Percentiles rank a stretch among this genome's conserved stretches.
Conservation (phyloP, 2,113 vertebrate species). For the Scalopus aquaticus region DNA sequence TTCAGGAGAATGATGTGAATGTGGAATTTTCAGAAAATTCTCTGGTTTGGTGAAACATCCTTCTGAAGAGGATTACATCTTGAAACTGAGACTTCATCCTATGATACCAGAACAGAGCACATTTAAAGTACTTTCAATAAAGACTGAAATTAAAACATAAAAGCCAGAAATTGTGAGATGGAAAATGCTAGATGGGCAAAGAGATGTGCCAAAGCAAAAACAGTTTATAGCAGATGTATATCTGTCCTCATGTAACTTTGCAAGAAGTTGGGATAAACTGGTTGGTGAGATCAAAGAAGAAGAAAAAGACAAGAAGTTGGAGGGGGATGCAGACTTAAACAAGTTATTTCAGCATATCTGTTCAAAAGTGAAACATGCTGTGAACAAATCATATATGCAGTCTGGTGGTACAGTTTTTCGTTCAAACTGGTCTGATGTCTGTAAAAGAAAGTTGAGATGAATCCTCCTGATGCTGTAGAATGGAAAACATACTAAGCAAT, state of each 20-base stretch:
- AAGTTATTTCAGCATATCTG: constrained; percentile 94
- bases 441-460: constrained; percentile 96
- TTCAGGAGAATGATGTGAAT: constrained; percentile 90
- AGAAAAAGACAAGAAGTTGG: constrained; percentile 96
- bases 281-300: constrained; percentile 94
- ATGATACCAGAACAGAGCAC: constrained; percentile 93
- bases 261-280: constrained; percentile 96
- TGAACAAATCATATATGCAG: constrained; percentile 99
- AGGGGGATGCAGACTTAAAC: constrained; percentile 97
- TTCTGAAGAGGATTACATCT: constrained; percentile 90
- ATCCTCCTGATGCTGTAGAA: constrained; percentile 96
- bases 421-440: constrained; percentile 98
- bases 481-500: constrained; percentile 92
- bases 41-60: constrained; percentile 88
- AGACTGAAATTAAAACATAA: constrained; percentile 99
- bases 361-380: constrained; percentile 95
- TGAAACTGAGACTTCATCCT: constrained; percentile 90
- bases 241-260: constrained; percentile 92
- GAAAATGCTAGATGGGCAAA: constrained; percentile 95
- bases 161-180: constrained; percentile 95
- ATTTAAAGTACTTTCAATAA: constrained; percentile 95
- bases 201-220: constrained; percentile 86
- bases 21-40: constrained; percentile 92
- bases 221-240: constrained; percentile 91
- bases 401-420: constrained; percentile 98